A percentile compares a stretch with the other conserved stretches of the same genome.
Evolutionary conservation across 2,113 vertebrate genomes (phyloP).

Genomic region (Podilymbus podiceps): DNA sequence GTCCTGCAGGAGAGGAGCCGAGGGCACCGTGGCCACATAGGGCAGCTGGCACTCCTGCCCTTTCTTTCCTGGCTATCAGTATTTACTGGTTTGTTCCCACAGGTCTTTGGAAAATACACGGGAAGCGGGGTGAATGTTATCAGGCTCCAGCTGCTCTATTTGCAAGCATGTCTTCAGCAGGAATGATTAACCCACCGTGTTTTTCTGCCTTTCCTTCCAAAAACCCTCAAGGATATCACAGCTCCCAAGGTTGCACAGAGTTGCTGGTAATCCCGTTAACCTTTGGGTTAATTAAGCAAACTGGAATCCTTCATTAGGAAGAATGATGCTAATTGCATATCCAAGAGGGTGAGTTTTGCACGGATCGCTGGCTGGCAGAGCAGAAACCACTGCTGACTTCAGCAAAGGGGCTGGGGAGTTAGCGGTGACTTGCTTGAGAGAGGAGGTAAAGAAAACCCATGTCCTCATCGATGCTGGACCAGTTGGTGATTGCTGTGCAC

Average conservation of each 20-base stretch:
- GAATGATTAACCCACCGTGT: fast-evolving
- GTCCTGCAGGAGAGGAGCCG: not conserved
- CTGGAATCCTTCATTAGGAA: not conserved
- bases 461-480: not conserved
- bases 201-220: not conserved
- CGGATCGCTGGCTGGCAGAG: not conserved
- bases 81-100: not conserved
- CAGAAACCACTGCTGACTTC: not conserved
- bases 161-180: not conserved
- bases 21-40: not conserved
- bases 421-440: not conserved
- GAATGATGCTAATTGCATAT: not conserved
- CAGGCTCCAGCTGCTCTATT: not conserved
- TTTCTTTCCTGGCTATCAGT: not conserved
- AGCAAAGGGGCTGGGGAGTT: not conserved
- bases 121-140: not conserved
- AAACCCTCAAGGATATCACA: not conserved
- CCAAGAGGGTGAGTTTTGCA: not conserved
- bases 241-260: not conserved
- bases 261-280: not conserved
- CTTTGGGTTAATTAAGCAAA: not conserved
- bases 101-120: not conserved
- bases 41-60: not conserved
- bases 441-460: not conserved
- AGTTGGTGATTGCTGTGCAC: not conserved